Evolutionary conservation across 2,113 vertebrate species (phyloP).

Genomic region (Micronycteris hirsuta): DNA sequence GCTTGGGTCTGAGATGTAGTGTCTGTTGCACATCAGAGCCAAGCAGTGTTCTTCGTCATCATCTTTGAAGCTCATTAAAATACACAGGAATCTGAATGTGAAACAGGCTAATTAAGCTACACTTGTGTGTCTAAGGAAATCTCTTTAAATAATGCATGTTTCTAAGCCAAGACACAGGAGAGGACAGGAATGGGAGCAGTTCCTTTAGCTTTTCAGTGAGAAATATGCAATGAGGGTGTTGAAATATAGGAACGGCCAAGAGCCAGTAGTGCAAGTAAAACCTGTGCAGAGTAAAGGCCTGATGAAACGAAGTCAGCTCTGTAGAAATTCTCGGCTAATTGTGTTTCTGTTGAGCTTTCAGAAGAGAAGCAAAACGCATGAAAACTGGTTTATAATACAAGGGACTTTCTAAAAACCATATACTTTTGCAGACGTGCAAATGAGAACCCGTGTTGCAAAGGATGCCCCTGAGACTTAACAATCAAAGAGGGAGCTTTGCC

Average conservation of each 20-base stretch:
- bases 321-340: neutral
- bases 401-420: neutral
- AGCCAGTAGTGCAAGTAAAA: neutral
- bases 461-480: neutral
- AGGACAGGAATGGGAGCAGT: neutral
- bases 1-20: neutral
- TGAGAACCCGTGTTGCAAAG: neutral
- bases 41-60: neutral
- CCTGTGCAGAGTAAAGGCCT: neutral
- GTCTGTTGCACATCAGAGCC: neutral
- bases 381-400: neutral
- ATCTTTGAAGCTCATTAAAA: neutral
- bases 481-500: neutral
- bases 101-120: neutral
- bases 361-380: neutral
- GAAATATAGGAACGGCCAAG: neutral
- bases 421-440: neutral
- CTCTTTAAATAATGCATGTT: slow-evolving; percentile 16
- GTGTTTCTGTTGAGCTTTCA: neutral
- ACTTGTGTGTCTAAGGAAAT: neutral
- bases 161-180: neutral
- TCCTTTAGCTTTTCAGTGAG: neutral
- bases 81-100: neutral
- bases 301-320: neutral
- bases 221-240: neutral